Evolutionary conservation across 1,140 invertebrate genomes (phyloP), one percentile per base, ranked within the genome.

Genomic region (Ostrea denselamellosa): DNA sequence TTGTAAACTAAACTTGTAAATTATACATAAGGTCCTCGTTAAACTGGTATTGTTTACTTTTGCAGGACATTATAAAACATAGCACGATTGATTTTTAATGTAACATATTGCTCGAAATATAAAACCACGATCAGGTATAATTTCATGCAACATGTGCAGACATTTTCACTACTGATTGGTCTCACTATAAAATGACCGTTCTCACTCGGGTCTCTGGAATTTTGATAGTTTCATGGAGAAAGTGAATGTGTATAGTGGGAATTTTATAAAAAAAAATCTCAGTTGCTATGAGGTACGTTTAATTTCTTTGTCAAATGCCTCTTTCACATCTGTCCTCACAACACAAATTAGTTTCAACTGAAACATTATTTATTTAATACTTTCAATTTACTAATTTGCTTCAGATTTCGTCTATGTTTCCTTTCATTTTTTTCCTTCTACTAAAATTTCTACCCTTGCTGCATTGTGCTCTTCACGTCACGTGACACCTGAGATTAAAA

Each of bases 41-140:
- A 77, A 77, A 77, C 68, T 28, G 68, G 68, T 77, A 77, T 77
- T 77, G 68, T 77, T 77, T 77, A 77, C 68, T 34, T 77, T 77
- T 77, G 28, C 22, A 28, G 68, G 68, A 77, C 68, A 22, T 77
- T 77, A 34, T 28, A 77, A 77, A 77, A 77, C 68, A 77, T 77
- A 14, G 28, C 68, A 77, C 68, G 28, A 77, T 77, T 77, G 68
- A 77, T 77, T 77, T 77, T 34, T 1, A 34, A 12, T 28, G 68
- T 77, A 77, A 77, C 68, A 77, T 25, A 25, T 77, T 77, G 68
- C 12, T 9, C 22, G 68, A 28, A 77, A 77, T 17, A 17, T 34
- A 14, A 77, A 14, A 77, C 68, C 10, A 77, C 4, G 9, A 77
- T 77, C 68, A 25, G 22, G 25, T 77, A 77, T 77, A 28, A 34